Evolutionary conservation across 2,113 vertebrate genomes (phyloP), one percentile per base, ranked within the genome.

Genomic region (Pandion haliaetus): DNA sequence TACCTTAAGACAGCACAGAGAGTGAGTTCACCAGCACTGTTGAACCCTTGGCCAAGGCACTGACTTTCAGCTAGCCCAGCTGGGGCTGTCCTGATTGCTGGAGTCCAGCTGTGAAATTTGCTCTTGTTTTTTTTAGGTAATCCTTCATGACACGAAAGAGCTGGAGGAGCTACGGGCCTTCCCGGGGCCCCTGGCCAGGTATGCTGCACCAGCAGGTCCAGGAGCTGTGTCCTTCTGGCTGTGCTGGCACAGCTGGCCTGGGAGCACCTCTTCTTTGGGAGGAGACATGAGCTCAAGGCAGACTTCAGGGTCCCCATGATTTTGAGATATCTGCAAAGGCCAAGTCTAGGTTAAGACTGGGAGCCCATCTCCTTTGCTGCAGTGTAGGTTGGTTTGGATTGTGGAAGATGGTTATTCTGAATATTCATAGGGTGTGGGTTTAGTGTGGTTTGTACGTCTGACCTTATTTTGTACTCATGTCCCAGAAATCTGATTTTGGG

Each of bases 101-200:
- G 20, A 85, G 55, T 67, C 44, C 71, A 31, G 62, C 58, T 84
- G 81, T 25, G 78, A 87, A 83, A 82, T 81, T 62, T 92, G 8
- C 54, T 87, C 84, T 90, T 83, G 42, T 86, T 85, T 97, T 85
- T 97, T 96, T 36, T 38, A 99, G 99, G 96, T 98, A 24, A 97
- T 99, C 84, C 98, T 99, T 69, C 97, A 96, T 38, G 98, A 98
- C 59, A 99, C 98, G 0, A 83, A 96, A 66, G 99, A 99, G 62
- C 98, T 99, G 88, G 97, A 98, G 91, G 98, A 99, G 66, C 98
- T 99, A 97, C 98, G 98, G 90, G 78, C 66, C 61, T 99, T 99
- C 93, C 99, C 99, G 0, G 99, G 99, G 58, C 99, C 99, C 6
- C 92, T 99, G 82, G 98, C 98, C 71, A 99, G 99, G 99, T 99